Evolutionary conservation across 2,888 invertebrate species (phyloP).

Genomic region (Apotomis turbidana): DNA sequence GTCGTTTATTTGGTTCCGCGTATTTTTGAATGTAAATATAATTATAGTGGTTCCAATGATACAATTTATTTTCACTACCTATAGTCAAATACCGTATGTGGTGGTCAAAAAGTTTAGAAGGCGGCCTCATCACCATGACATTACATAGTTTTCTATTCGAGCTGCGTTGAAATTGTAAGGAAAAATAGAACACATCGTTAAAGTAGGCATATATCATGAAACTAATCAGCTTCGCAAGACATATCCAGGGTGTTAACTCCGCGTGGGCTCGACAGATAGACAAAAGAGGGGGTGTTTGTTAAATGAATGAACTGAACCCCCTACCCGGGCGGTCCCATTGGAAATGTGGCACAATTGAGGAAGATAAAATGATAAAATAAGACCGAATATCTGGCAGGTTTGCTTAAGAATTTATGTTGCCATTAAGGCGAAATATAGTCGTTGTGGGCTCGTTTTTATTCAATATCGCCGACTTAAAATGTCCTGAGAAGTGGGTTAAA

Average conservation of each 20-base stretch:
- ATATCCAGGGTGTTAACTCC: slow-evolving; percentile 23
- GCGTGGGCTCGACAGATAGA: slow-evolving; percentile 35
- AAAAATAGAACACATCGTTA: too few species aligned
- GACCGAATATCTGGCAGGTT: slow-evolving; percentile 53
- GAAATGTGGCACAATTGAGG: slow-evolving; percentile 60
- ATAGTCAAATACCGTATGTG: too few species aligned
- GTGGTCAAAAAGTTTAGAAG: too few species aligned
- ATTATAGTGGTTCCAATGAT: too few species aligned
- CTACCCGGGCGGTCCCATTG: slow-evolving; percentile 59
- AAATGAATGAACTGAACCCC: slow-evolving; percentile 68
- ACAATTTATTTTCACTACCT: too few species aligned
- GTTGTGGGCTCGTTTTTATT: slow-evolving; percentile 29
- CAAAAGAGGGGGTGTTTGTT: slow-evolving; percentile 52
- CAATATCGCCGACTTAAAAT: slow-evolving; percentile 26
- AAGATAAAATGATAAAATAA: slow-evolving; percentile 63
- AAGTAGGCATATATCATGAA: too few species aligned
- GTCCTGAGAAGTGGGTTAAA: slow-evolving; percentile 19
- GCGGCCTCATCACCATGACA: too few species aligned
- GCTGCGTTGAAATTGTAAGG: too few species aligned
- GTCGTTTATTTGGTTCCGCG: too few species aligned
- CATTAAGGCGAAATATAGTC: slow-evolving; percentile 36
- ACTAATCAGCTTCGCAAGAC: neutral
- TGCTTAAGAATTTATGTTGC: slow-evolving; percentile 61
- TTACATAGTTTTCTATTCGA: too few species aligned
- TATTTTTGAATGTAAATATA: too few species aligned